phyloP scores from a whole-genome alignment of 2,113 vertebrate species.

The Rhombomys opimus region DNA sequence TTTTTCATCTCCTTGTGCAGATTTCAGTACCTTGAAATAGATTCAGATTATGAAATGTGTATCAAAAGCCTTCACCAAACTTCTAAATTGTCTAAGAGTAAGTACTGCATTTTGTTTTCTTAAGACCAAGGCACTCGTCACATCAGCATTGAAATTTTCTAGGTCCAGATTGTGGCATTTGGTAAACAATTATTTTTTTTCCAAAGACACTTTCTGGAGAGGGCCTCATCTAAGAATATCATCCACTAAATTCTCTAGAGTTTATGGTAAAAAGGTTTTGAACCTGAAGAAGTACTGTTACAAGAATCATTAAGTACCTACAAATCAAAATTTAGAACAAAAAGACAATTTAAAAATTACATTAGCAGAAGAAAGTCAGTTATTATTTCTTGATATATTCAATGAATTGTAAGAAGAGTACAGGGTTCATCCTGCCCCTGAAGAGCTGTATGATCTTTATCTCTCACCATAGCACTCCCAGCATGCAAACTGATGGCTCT shows the following conservation, averaged over 20 bases:
- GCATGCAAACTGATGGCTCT: background rate
- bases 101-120: background rate
- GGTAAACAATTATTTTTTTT: background rate
- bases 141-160: background rate
- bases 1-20: background rate
- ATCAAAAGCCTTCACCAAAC: background rate
- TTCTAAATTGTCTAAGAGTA: background rate
- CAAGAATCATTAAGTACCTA: background rate
- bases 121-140: rapidly evolving
- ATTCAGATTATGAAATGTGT: background rate
- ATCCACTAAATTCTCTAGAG: background rate
- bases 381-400: background rate
- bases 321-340: background rate
- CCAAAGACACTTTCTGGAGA: background rate
- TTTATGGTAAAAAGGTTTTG: background rate
- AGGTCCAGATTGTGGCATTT: background rate
- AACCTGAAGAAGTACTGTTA: background rate
- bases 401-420: background rate
- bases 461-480: background rate
- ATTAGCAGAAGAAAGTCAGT: background rate
- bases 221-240: background rate
- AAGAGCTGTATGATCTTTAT: background rate
- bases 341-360: background rate
- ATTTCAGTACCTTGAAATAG: background rate
- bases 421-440: background rate